Base-by-base conservation (phyloP, 1,140 invertebrate species). In the Solenopsis fugax region DNA sequence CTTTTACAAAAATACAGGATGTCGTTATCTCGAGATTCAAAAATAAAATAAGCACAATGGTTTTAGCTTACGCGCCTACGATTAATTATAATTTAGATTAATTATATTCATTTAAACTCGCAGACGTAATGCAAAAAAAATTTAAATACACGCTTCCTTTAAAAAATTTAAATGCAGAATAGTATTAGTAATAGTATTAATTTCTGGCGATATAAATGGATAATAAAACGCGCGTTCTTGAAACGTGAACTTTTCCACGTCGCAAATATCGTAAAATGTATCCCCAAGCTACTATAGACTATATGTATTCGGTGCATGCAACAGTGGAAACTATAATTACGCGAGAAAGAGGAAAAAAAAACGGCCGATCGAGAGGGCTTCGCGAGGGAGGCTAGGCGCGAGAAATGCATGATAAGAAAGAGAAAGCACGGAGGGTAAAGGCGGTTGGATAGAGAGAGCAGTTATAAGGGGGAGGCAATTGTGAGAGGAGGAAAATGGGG, bases 291-390 rank as follows among this genome's bases (percentile, higher is more conserved):
- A 58, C n/a, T 48, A 37, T 34, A 21, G 24, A 24, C 78, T 69
- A 71, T 69, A 69, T 78, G 56, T 81, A 24, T 56, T 34, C 67
- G 41, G 54, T 50, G 84, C 80, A 87, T 91, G 90, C 90, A 91
- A 89, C 81, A 91, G 88, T 91, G 87, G 82, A 92, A 92, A 89
- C 90, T 93, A 90, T 93, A 94, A 94, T 94, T 94, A 94, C 92
- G 92, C 85, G 90, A 87, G 48, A 45, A 76, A 82, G 64, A 65
- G 50, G 60, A 45, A 48, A 69, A 84, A 65, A 72, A 60, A 65
- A 54, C 41, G 60, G 21, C 34, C 82, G 82, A 65, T 78, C 73
- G 75, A 77, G 41, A 52, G 56, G 60, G 56, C 52, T 34, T 58
- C 69, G 87, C 88, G 87, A 93, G 92, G 91, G 87, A 90, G 87